Evolutionary conservation across 2,113 vertebrate genomes (phyloP).

Genomic region (Corynorhinus townsendii): DNA sequence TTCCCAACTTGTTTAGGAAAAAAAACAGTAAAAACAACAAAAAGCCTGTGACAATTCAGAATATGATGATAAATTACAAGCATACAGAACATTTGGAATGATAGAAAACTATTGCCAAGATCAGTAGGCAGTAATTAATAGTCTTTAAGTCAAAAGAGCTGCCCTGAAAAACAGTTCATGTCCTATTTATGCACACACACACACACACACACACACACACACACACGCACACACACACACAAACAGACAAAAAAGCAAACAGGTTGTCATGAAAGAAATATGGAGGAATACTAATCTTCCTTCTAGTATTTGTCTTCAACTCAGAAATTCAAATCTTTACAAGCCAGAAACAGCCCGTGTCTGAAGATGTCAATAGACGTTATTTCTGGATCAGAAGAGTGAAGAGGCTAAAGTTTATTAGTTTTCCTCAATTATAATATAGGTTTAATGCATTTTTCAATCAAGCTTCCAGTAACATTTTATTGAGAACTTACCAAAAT

Average conservation of each 20-base stretch:
- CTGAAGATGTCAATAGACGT: not conserved
- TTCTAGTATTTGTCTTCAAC: not conserved
- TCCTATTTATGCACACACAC: not conserved
- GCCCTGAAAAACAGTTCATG: not conserved
- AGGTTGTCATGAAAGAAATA: not conserved
- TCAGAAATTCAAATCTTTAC: conserved; percentile 4
- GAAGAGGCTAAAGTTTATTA: not conserved
- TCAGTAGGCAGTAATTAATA: not conserved
- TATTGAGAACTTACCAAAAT: not conserved
- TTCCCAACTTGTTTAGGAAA: not conserved
- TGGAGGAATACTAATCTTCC: not conserved
- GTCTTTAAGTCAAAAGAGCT: not conserved
- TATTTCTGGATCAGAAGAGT: not conserved
- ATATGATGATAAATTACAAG: not conserved
- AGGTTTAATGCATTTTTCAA: not conserved
- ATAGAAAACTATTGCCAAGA: not conserved
- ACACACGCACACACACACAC: no score
- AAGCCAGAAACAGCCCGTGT: not conserved
- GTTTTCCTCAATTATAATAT: not conserved
- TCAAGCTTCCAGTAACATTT: not conserved
- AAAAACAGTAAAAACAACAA: not conserved
- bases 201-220: no score
- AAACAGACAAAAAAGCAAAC: not conserved
- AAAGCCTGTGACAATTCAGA: not conserved
- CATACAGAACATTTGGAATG: not conserved